Percentiles rank a stretch among this genome's conserved stretches.
Conservation (phyloP, 2,888 invertebrate species). For the Diarsia mendica region DNA sequence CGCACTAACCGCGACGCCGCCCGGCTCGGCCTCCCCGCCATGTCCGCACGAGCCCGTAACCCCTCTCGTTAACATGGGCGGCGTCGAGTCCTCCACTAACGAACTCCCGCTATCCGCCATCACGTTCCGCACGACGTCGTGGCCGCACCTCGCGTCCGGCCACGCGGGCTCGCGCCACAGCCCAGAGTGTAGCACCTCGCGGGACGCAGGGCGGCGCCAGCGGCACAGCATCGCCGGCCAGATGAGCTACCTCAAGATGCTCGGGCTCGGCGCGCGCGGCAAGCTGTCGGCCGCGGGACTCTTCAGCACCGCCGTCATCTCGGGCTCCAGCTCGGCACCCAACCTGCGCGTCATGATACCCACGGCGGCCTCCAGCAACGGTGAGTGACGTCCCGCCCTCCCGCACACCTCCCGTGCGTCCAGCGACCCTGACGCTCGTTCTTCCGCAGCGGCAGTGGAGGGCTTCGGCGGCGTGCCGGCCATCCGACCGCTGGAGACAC, state of each 20-base stretch:
- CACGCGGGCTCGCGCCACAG: slow-evolving; percentile 47
- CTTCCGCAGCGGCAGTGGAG: slow-evolving; percentile 91
- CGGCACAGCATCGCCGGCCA: slow-evolving; percentile 99
- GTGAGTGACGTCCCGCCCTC: slow-evolving; percentile 86
- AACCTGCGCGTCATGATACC: slow-evolving; percentile 97
- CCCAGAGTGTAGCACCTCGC: slow-evolving; percentile 74
- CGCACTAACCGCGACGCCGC: slow-evolving; percentile 71
- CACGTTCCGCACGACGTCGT: slow-evolving; percentile 79
- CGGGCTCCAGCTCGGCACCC: slow-evolving; percentile 97
- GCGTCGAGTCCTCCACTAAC: slow-evolving; percentile 92
- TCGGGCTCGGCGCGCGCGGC: slow-evolving; percentile 92
- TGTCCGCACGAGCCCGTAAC: slow-evolving; percentile 76
- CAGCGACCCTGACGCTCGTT: slow-evolving; percentile 17
- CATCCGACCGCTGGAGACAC: slow-evolving; percentile 98
- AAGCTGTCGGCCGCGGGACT: slow-evolving; percentile 95
- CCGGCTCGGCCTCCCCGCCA: slow-evolving; percentile 65
- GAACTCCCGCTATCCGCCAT: slow-evolving; percentile 92
- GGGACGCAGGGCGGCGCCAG: slow-evolving; percentile 94
- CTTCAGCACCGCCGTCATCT: slow-evolving; percentile 99
- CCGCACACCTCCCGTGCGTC: neutral
- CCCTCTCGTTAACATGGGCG: slow-evolving; percentile 83
- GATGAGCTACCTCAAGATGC: slow-evolving; percentile 98
- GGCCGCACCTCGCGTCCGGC: slow-evolving; percentile 69
- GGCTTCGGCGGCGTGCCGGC: slow-evolving; percentile 98
- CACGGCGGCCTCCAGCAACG: slow-evolving; percentile 93